Evolutionary conservation across 2,888 invertebrate species (phyloP).

Genomic region (Cheiracanthium punctorium): DNA sequence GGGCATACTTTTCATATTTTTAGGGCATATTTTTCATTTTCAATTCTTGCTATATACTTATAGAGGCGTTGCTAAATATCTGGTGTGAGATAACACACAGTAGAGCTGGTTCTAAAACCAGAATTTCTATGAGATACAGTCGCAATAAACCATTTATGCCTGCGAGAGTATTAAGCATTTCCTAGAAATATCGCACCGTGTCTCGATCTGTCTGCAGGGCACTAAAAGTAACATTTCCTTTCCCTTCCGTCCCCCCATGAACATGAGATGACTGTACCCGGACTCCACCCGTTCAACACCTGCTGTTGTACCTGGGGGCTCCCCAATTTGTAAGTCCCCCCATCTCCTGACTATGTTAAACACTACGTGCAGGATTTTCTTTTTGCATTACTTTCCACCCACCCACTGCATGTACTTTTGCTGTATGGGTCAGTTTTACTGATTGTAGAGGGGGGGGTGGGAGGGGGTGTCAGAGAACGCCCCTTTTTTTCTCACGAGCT

Average conservation of each 20-base stretch:
- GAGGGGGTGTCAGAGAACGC: too few relatives aligned
- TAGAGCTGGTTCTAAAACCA: too few relatives aligned
- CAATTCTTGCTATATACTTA: too few relatives aligned
- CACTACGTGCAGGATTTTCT: background rate
- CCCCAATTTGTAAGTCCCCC: slow-evolving; percentile 17
- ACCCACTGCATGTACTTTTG: background rate
- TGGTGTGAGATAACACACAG: too few relatives aligned
- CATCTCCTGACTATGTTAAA: background rate
- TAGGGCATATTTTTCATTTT: too few relatives aligned
- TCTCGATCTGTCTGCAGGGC: background rate
- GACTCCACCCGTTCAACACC: slow-evolving; percentile 19
- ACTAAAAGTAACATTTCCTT: background rate
- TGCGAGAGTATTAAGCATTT: background rate
- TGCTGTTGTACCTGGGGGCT: slow-evolving; percentile 26
- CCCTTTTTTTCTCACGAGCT: background rate
- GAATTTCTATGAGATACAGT: too few relatives aligned
- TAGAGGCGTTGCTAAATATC: too few relatives aligned
- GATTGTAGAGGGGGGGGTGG: background rate
- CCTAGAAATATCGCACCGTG: background rate
- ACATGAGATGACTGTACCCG: background rate
- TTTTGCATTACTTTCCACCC: background rate
- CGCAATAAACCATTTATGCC: too few relatives aligned
- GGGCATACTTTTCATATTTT: too few relatives aligned
- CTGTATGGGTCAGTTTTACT: slow-evolving; percentile 13
- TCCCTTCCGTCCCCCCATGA: background rate